These are phyloP conservation scores for Antheraea pernyi DNA, from an alignment of 1,140 invertebrate species.

Conservation along the genomic window DNA sequence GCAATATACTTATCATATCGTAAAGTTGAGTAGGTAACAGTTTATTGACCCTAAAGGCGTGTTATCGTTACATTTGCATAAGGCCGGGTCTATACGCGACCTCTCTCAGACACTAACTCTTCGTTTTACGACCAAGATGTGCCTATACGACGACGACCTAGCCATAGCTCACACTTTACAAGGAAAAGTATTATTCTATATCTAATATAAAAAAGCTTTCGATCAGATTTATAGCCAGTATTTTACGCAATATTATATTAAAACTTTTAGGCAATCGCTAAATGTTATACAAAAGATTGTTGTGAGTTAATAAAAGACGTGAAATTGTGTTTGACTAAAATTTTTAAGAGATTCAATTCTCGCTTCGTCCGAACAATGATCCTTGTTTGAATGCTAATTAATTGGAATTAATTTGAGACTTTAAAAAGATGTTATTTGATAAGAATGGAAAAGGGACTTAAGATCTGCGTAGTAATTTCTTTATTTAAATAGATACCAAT, in stretches of 20 bases:
- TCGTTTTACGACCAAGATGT: conserved; percentile 53
- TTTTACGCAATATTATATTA: not conserved
- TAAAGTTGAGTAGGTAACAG: conserved; percentile 68
- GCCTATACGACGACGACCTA: conserved; percentile 33
- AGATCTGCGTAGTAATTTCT: not conserved
- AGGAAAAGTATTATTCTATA: conserved; percentile 24
- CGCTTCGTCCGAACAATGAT: conserved; percentile 57
- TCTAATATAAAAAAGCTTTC: conserved; percentile 1
- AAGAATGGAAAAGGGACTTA: conserved; percentile 5
- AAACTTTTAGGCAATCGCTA: not conserved
- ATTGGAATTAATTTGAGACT: conserved; percentile 60
- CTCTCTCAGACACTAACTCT: conserved; percentile 50
- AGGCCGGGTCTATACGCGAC: conserved; percentile 45
- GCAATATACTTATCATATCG: conserved; percentile 71
- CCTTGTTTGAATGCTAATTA: conserved; percentile 67
- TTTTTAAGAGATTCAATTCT: conserved; percentile 47
- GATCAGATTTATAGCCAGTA: not conserved
- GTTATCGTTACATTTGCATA: conserved; percentile 74
- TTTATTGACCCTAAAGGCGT: conserved; percentile 72
- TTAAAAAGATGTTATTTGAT: conserved; percentile 45
- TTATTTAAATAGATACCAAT: not conserved
- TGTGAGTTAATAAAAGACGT: conserved; percentile 43
- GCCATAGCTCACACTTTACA: conserved; percentile 24
- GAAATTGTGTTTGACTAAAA: conserved; percentile 45
- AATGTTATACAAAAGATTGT: conserved; percentile 33